Percentiles rank a stretch among this genome's conserved stretches.
Evolutionary conservation across 1,140 invertebrate species (phyloP).

Genomic region (Aphis craccivora): DNA sequence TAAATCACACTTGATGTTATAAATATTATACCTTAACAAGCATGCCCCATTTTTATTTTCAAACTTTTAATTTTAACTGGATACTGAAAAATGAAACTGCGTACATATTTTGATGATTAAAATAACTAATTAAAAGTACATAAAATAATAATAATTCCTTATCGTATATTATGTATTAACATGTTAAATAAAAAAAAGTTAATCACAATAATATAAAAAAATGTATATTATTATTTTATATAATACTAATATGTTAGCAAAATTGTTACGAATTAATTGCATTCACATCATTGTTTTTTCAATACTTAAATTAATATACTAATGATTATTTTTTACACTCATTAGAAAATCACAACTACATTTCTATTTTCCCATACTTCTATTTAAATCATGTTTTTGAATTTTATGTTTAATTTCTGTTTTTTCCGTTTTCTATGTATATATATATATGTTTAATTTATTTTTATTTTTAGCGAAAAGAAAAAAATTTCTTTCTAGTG

Average conservation of each 20-base stretch:
- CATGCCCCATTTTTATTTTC: neutral
- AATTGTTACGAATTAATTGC: neutral
- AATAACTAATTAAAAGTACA: neutral
- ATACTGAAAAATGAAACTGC: neutral
- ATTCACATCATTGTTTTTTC: conserved; percentile 6
- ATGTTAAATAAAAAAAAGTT: too few species aligned
- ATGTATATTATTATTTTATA: neutral
- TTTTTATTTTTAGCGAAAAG: neutral
- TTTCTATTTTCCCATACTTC: neutral
- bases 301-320: neutral
- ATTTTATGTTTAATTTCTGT: neutral
- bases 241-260: neutral
- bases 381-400: neutral
- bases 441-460: neutral
- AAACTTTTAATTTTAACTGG: too few species aligned
- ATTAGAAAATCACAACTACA: neutral
- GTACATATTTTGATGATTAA: neutral
- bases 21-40: neutral
- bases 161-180: neutral
- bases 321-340: neutral
- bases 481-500: neutral
- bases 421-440: neutral
- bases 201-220: too few species aligned
- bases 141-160: neutral
- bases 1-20: conserved; percentile 8